Conservation (phyloP, 2,888 invertebrate species). For the Choristoneura rosaceana region DNA sequence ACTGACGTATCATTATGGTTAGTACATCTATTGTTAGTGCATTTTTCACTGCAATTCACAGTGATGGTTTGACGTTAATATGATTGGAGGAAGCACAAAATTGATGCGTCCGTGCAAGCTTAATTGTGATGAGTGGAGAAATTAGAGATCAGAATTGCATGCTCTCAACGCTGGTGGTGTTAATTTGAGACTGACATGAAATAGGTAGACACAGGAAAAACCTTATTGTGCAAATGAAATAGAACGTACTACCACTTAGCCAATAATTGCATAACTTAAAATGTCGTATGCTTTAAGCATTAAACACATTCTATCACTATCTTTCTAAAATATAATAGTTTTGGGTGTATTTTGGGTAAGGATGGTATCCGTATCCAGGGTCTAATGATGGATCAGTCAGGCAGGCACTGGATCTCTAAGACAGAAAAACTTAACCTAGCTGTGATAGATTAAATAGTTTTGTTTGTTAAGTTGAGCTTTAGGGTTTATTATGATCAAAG, state of each 20-base stretch:
- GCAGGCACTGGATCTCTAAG: too few relatives aligned
- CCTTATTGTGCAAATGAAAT: neutral
- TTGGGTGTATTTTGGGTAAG: too few relatives aligned
- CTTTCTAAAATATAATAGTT: too few relatives aligned
- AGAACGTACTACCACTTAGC: neutral
- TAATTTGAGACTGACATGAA: neutral
- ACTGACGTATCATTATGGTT: constrained; percentile 49
- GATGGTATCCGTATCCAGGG: too few relatives aligned
- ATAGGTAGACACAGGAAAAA: neutral
- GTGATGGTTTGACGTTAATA: constrained; percentile 67
- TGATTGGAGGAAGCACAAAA: constrained; percentile 68
- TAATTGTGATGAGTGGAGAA: constrained; percentile 62
- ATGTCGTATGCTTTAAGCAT: too few relatives aligned
- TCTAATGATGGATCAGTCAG: too few relatives aligned
- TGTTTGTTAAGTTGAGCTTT: too few relatives aligned
- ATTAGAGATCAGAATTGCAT: constrained; percentile 45
- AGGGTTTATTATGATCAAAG: too few relatives aligned
- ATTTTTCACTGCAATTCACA: constrained; percentile 65
- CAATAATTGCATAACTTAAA: too few relatives aligned
- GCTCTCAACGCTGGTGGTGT: neutral
- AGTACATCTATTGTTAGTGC: constrained; percentile 52
- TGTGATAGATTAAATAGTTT: too few relatives aligned
- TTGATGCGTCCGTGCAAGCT: constrained; percentile 67
- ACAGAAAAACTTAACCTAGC: too few relatives aligned
- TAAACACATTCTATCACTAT: too few relatives aligned